Percentiles rank a stretch among this genome's conserved stretches.
phyloP scores from a whole-genome alignment of 1,140 invertebrate species.

The Drosophila mayri region DNA sequence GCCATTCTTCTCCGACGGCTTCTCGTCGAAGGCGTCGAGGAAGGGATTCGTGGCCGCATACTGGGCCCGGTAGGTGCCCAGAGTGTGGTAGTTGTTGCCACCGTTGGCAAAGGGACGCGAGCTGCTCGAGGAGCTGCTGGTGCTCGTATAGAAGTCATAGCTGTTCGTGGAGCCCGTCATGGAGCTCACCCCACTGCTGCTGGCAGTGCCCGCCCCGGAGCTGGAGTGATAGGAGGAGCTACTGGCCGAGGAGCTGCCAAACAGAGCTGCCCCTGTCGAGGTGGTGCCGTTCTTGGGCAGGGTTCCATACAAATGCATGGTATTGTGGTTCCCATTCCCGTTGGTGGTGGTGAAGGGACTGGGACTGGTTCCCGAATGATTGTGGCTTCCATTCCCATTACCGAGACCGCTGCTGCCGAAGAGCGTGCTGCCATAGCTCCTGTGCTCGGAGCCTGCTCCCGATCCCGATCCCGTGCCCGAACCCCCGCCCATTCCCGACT shows the following conservation, averaged over 20 bases:
- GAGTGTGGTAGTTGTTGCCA: constrained; percentile 82
- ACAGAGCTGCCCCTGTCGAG: constrained; percentile 61
- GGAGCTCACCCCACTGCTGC: constrained; percentile 82
- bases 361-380: constrained; percentile 50
- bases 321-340: constrained; percentile 69
- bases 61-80: constrained; percentile 82
- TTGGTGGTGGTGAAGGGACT: constrained; percentile 72
- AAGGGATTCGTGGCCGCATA: constrained; percentile 85
- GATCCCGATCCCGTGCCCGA: constrained; percentile 44
- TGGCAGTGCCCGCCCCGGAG: constrained; percentile 67
- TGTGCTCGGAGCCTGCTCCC: constrained; percentile 56
- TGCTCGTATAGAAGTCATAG: constrained; percentile 80
- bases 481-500: constrained; percentile 51
- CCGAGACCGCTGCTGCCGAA: constrained; percentile 71
- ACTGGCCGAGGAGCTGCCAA: constrained; percentile 52
- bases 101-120: constrained; percentile 70
- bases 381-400: constrained; percentile 42
- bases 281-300: constrained; percentile 77
- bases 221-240: constrained; percentile 64
- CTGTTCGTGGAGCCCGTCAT: constrained; percentile 84
- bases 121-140: constrained; percentile 51
- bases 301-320: constrained; percentile 81
- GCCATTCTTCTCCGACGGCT: constrained; percentile 53
- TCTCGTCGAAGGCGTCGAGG: constrained; percentile 78
- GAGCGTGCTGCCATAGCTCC: constrained; percentile 62